These are phyloP conservation scores for Poeciliopsis retropinna DNA, from an alignment of 2,113 vertebrate genomes.

Conservation along the genomic window DNA sequence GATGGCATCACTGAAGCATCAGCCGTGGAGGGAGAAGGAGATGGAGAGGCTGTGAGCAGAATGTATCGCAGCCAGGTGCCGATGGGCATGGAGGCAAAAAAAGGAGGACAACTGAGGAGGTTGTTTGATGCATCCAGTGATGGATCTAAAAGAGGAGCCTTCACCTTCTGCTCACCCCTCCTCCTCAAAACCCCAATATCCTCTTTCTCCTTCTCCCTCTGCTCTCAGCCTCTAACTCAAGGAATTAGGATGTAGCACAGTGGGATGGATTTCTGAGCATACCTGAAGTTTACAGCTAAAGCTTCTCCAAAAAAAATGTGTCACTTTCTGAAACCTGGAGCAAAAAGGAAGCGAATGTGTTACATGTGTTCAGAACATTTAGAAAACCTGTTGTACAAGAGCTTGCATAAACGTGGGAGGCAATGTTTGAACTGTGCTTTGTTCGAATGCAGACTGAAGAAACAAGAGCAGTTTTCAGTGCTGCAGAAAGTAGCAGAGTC, in stretches of 20 bases:
- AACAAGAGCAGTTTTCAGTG: not conserved
- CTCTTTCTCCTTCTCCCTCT: constrained; percentile 25
- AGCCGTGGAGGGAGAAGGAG: constrained; percentile 42
- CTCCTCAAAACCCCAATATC: constrained; percentile 42
- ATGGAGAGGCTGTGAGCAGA: constrained; percentile 54
- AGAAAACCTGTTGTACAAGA: constrained; percentile 27
- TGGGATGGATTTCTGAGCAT: constrained; percentile 25
- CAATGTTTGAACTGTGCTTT: constrained; percentile 31
- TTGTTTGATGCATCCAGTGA: constrained; percentile 45
- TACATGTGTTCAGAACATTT: constrained; percentile 12
- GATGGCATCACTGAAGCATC: constrained; percentile 49
- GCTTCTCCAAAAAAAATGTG: not conserved
- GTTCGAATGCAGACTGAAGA: constrained; percentile 30
- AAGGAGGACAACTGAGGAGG: constrained; percentile 20
- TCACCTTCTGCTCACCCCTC: constrained; percentile 64
- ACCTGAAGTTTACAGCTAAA: constrained; percentile 1
- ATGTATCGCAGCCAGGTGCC: constrained; percentile 68
- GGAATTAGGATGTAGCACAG: not conserved
- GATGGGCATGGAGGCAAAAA: constrained; percentile 41
- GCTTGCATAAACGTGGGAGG: constrained; percentile 18
- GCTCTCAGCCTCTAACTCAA: constrained; percentile 34
- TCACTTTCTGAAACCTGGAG: constrained; percentile 19
- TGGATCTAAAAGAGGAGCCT: constrained; percentile 60
- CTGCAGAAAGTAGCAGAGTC: constrained; percentile 4
- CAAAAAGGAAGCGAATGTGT: constrained; percentile 16